A percentile compares a stretch with the other conserved stretches of the same genome.
These are phyloP conservation scores for Triplophysa siluroides DNA, from an alignment of 2,113 vertebrate species.

Conservation along the genomic window DNA sequence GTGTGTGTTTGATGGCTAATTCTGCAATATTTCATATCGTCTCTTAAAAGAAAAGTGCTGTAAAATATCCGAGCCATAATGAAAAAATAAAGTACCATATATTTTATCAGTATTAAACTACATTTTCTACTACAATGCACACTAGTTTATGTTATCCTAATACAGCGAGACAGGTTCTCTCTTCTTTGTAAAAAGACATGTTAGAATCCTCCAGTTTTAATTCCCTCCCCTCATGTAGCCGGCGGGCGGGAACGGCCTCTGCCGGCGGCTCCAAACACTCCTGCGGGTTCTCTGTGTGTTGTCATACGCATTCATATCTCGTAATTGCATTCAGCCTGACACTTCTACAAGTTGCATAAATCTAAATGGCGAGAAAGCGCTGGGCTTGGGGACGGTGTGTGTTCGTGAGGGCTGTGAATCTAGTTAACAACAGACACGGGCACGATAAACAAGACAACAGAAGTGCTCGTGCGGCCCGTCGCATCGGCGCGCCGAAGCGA, in stretches of 20 bases:
- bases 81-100: no score
- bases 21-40: conserved; percentile 22
- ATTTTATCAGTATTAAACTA: no score
- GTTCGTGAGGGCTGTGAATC: conserved; percentile 31
- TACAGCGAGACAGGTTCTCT: not conserved
- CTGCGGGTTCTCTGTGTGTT: not conserved
- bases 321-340: conserved; percentile 43
- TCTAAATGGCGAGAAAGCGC: conserved; percentile 28
- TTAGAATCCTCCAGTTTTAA: not conserved
- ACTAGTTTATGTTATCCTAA: not conserved
- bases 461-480: conserved; percentile 30
- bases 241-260: conserved; percentile 1
- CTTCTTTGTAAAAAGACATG: not conserved
- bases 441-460: conserved; percentile 43
- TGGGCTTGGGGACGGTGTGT: conserved; percentile 19
- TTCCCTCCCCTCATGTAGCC: conserved; percentile 18
- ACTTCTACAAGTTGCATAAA: conserved; percentile 36
- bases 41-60: no score
- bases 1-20: not conserved
- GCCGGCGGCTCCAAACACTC: conserved; percentile 8
- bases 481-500: not conserved
- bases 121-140: not conserved
- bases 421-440: conserved; percentile 42
- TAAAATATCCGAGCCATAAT: no score
- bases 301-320: conserved; percentile 15